Evolutionary conservation across 2,888 invertebrate genomes (phyloP).

Genomic region (Aspidiotus rigidus): DNA sequence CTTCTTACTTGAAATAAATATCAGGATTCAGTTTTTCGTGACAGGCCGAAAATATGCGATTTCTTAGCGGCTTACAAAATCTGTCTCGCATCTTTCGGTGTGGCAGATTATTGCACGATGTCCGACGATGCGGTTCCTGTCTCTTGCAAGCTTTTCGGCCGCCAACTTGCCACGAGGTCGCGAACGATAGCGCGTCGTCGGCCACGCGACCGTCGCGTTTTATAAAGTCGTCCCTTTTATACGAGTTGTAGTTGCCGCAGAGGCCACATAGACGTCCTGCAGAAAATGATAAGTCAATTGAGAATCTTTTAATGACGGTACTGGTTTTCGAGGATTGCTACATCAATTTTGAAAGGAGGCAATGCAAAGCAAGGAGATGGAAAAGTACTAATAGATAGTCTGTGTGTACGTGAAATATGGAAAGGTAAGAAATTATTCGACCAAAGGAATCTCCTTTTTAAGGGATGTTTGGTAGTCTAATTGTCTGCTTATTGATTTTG

Average conservation of each 20-base stretch:
- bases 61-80: constrained; percentile 50
- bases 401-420: no score
- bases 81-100: constrained; percentile 38
- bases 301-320: neutral
- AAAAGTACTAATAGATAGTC: no score
- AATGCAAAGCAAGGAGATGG: no score
- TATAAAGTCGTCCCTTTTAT: constrained; percentile 73
- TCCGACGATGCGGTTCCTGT: constrained; percentile 26
- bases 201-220: constrained; percentile 57
- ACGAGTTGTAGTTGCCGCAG: constrained; percentile 88
- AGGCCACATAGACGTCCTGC: constrained; percentile 62
- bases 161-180: constrained; percentile 80
- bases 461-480: no score
- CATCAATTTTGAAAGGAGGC: no score
- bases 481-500: no score
- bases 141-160: constrained; percentile 62
- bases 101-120: constrained; percentile 43
- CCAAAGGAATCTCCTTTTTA: no score
- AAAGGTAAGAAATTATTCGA: no score
- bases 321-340: no score
- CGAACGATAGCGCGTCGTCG: constrained; percentile 58
- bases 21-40: constrained; percentile 67
- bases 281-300: neutral
- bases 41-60: constrained; percentile 62
- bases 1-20: constrained; percentile 62